Base-by-base conservation (phyloP, 2,888 invertebrate species). In the Eumacrocentrus americanus region DNA sequence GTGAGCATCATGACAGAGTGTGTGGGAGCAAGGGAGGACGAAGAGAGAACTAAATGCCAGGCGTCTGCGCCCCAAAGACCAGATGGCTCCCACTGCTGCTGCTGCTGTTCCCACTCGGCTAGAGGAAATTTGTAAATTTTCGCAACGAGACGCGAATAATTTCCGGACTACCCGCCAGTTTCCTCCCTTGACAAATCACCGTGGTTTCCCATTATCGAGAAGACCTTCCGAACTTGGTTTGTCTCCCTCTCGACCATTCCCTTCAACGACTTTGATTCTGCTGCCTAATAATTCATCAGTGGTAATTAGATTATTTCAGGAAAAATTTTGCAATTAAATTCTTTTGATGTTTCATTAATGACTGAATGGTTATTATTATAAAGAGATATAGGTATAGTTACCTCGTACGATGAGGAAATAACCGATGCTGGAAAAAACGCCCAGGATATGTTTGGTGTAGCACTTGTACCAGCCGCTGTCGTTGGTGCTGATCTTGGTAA, bases 391-490 rank as follows among this genome's bases (percentile, higher is more conserved):
- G 29, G 4, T 29, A 29, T 29, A 29, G 29, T 29, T 83, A 94
- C 94, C 88, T 81, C 92, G 84, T 66, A 95, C 91, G 77, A 92
- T 93, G 70, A 95, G 88, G 81, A 91, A 94, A 84, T 94, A 95
- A 63, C 94, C 94, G 73, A 94, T 94, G 74, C 92, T 93, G 65
- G 92, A 91, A 83, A 93, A 94, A 79, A 91, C 89, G 29, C 91
- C 89, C 73, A 92, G 87, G 66, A 90, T 86, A 85, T 95, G 94
- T 50, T 88, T 85, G 59, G 94, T 91, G 54, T 92, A 89, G 83
- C 95, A 95, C 79, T 94, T 91, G 84, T 95, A 95, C 95, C 95
- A 95, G 75, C 95, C 95, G 59, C 91, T 92, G 83, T 95, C 92
- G 67, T 90, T 88, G 51, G 89, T 84, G 54, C 87, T 84, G 76